Conservation (phyloP, 2,113 vertebrate genomes). For the Ramphastos sulfuratus region DNA sequence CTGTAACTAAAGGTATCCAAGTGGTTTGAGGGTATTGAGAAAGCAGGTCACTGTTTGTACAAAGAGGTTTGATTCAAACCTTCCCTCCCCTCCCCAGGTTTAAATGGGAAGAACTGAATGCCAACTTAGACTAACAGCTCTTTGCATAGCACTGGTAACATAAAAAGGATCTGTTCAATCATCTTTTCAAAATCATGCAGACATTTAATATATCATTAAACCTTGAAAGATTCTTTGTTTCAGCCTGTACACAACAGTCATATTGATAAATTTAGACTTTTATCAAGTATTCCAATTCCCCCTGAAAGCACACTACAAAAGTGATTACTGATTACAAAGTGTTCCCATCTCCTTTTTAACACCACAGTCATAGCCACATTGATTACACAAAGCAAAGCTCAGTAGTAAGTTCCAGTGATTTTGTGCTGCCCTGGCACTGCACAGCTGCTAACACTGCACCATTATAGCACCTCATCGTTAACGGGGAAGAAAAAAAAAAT, state of each 20-base stretch:
- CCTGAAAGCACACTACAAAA: rapidly evolving
- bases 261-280: neutral
- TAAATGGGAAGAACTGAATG: neutral
- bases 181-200: neutral
- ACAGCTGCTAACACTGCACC: neutral
- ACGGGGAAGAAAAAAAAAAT: neutral
- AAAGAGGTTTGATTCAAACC: neutral
- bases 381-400: neutral
- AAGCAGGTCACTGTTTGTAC: neutral
- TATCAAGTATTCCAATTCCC: neutral
- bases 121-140: neutral
- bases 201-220: neutral
- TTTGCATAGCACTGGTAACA: neutral
- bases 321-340: neutral
- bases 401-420: neutral
- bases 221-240: neutral
- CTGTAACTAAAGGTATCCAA: neutral
- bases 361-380: neutral
- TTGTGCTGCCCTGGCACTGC: neutral
- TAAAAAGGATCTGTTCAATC: neutral
- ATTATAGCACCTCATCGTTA: neutral
- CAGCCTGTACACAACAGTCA: rapidly evolving
- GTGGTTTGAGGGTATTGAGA: neutral
- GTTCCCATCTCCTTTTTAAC: neutral
- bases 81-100: neutral